A percentile compares a stretch with the other conserved stretches of the same genome.
These are phyloP conservation scores for Ceuthmochares aereus DNA, from an alignment of 2,113 vertebrate species.

Conservation along the genomic window DNA sequence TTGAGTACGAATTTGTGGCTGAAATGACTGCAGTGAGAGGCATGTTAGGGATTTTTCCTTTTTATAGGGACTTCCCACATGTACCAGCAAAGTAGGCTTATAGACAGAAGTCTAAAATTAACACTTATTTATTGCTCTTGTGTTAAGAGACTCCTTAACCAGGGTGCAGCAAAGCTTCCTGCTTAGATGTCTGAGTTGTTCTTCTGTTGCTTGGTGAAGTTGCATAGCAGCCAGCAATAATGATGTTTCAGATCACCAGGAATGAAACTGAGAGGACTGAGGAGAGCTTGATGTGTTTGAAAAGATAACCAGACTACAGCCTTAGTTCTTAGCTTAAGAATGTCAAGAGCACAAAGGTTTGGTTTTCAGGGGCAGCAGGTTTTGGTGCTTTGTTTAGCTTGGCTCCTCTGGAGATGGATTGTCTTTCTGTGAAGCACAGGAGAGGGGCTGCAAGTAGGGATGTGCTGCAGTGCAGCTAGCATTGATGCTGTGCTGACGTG, in stretches of 20 bases:
- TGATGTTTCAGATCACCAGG: not conserved
- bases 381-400: not conserved
- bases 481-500: fast-evolving
- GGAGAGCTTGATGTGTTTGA: not conserved
- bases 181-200: not conserved
- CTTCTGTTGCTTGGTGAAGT: too few relatives aligned
- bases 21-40: not conserved
- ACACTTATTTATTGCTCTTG: not conserved
- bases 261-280: not conserved
- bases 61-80: not conserved
- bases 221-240: not conserved
- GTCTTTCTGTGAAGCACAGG: not conserved
- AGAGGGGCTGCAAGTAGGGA: not conserved
- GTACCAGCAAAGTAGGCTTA: not conserved
- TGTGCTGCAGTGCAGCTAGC: not conserved
- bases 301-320: not conserved
- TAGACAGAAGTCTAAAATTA: not conserved
- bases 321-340: not conserved
- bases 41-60: not conserved
- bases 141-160: not conserved
- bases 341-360: not conserved
- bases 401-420: not conserved
- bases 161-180: not conserved
- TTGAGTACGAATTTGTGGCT: not conserved
- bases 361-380: not conserved